Evolutionary conservation across 2,888 invertebrate species (phyloP).

Genomic region (Tipula helvola): DNA sequence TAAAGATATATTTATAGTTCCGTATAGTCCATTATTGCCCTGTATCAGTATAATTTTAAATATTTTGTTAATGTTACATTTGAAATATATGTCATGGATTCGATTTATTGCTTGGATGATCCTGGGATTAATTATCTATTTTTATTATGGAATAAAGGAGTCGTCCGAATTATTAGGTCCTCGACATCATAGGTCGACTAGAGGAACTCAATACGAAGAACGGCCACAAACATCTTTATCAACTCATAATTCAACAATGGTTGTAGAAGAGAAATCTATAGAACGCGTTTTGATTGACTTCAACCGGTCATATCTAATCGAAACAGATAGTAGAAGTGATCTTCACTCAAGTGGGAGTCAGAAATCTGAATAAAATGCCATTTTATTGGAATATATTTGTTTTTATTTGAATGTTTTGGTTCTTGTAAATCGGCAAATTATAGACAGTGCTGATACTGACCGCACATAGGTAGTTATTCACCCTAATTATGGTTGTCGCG

Average conservation of each 20-base stretch:
- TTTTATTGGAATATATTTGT: no score
- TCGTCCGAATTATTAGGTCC: not conserved
- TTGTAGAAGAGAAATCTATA: not conserved
- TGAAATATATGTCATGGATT: not conserved
- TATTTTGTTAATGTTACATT: not conserved
- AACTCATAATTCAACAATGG: not conserved
- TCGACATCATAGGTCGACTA: not conserved
- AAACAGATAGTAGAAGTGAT: no score
- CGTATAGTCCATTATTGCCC: not conserved
- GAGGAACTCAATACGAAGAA: not conserved
- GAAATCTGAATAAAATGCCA: no score
- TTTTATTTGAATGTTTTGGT: no score
- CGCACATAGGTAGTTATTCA: no score
- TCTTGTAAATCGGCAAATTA: no score
- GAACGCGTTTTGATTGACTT: no score
- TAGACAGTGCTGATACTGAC: no score
- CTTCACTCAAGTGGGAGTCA: no score
- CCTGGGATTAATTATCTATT: not conserved
- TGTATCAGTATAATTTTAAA: not conserved
- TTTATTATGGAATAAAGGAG: not conserved
- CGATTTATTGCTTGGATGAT: not conserved
- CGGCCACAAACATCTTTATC: fast-evolving
- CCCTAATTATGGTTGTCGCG: no score
- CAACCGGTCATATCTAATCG: no score
- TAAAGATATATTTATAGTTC: not conserved